Evolutionary conservation across 2,888 invertebrate species (phyloP).

Genomic region (Uropetala carovei): DNA sequence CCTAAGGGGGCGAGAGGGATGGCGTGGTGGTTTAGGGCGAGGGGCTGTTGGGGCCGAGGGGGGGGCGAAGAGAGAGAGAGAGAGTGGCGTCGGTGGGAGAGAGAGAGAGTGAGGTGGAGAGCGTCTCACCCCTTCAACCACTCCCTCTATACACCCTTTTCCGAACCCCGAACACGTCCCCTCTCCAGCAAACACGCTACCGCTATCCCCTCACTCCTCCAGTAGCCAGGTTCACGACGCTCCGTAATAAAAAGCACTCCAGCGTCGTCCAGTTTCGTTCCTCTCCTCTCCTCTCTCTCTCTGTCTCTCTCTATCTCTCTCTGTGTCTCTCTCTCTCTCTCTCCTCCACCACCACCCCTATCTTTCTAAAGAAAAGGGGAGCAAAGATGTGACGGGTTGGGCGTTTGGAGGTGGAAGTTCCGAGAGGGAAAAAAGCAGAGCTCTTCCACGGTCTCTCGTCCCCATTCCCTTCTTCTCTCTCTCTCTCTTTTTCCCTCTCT

Average conservation of each 20-base stretch:
- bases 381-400: constrained; percentile 13
- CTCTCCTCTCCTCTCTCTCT: background rate
- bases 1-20: no score
- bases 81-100: background rate
- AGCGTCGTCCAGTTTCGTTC: background rate
- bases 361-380: constrained; percentile 31
- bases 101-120: background rate
- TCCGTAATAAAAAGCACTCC: constrained; percentile 25
- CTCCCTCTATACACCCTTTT: constrained; percentile 1
- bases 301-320: constrained; percentile 5
- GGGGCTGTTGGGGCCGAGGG: background rate
- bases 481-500: background rate
- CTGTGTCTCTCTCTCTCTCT: background rate
- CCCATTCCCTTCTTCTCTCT: background rate
- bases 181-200: constrained; percentile 25
- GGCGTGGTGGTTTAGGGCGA: no score
- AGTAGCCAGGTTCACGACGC: constrained; percentile 29
- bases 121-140: constrained; percentile 5
- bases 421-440: constrained; percentile 2
- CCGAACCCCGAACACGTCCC: constrained; percentile 28
- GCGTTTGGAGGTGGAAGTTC: background rate
- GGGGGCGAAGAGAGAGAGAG: background rate
- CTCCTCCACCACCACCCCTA: no score
- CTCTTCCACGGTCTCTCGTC: background rate
- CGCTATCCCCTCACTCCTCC: background rate